These are phyloP conservation scores for Pediacus dermestoides DNA, from an alignment of 2,888 invertebrate genomes.

Conservation along the genomic window DNA sequence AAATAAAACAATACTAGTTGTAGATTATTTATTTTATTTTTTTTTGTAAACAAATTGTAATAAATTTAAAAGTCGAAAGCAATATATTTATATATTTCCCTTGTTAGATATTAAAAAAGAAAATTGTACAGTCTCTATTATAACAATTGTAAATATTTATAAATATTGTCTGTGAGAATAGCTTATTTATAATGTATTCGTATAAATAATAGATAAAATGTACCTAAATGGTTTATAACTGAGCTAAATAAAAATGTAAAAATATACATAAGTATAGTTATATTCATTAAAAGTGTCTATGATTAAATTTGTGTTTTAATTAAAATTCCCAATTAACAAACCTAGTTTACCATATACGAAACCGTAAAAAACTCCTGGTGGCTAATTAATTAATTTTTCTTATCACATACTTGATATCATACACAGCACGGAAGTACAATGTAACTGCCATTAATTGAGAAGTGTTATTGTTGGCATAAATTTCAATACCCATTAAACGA, in stretches of 20 bases:
- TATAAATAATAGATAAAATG: conserved; percentile 15
- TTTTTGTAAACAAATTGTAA: no score
- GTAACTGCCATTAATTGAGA: no score
- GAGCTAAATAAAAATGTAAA: conserved; percentile 28
- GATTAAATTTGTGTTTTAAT: conserved; percentile 21
- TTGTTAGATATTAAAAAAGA: background rate
- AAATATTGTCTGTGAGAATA: conserved; percentile 26
- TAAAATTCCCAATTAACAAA: conserved; percentile 17
- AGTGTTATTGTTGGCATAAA: no score
- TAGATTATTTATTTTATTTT: conserved; percentile 32
- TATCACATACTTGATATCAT: no score
- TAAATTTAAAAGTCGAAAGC: conserved; percentile 30
- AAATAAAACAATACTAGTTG: conserved; percentile 20
- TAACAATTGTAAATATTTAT: conserved; percentile 32
- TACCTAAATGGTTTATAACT: conserved; percentile 28
- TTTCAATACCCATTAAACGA: no score
- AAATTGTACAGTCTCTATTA: conserved; percentile 19
- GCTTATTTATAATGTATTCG: conserved; percentile 1
- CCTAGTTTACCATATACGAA: conserved; percentile 6
- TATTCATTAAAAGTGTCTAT: conserved; percentile 27
- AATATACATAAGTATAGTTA: conserved; percentile 27
- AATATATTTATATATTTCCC: conserved; percentile 24
- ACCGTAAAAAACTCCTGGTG: conserved; percentile 7
- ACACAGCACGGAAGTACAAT: no score
- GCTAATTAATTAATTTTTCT: no score